These are phyloP conservation scores for Drosophila truncata DNA, from an alignment of 1,140 invertebrate species.

Conservation along the genomic window DNA sequence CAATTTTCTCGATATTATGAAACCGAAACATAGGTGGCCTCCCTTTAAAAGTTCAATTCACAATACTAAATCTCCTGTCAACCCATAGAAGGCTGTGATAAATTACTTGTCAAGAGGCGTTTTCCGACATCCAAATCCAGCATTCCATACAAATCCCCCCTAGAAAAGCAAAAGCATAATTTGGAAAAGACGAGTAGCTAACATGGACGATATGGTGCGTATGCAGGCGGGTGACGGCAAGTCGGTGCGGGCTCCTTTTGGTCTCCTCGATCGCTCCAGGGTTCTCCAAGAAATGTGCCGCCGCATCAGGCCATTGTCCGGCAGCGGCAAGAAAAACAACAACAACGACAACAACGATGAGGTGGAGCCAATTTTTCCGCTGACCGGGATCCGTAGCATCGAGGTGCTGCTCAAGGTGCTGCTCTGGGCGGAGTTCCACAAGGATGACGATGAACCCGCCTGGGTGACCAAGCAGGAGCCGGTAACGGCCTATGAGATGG, in stretches of 20 bases:
- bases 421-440: slow-evolving; percentile 40
- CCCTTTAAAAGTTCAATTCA: too few relatives aligned
- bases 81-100: background rate
- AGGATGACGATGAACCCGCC: slow-evolving; percentile 20
- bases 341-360: background rate
- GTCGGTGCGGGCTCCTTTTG: background rate
- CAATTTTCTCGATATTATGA: too few relatives aligned
- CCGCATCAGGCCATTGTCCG: background rate
- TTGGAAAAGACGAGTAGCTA: background rate
- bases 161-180: background rate
- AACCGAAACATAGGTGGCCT: too few relatives aligned
- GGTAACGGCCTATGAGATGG: background rate
- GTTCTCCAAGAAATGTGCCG: background rate
- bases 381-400: slow-evolving; percentile 13
- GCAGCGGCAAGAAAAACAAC: background rate
- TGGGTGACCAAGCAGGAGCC: slow-evolving; percentile 13
- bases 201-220: background rate
- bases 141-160: background rate
- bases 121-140: background rate
- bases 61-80: too few relatives aligned
- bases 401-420: slow-evolving; percentile 32
- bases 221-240: background rate
- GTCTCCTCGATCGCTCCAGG: background rate
- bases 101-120: background rate
- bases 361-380: background rate